Conservation (phyloP, 2,797 vertebrate genomes). For the Halcyon leucocephala region DNA sequence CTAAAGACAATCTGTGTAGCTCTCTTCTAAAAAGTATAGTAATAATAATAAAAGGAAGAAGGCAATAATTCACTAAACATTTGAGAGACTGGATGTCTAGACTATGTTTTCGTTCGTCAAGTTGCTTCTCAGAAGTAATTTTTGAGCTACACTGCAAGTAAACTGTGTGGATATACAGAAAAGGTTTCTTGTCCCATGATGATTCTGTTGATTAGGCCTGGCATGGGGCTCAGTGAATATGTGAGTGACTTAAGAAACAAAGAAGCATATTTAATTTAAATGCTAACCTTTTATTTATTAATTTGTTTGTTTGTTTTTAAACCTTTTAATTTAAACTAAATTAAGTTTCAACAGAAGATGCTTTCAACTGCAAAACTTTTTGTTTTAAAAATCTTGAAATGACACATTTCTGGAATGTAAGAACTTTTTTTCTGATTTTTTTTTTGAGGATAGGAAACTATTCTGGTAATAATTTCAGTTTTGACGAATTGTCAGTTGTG, state of each 20-base stretch:
- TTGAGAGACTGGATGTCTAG: not conserved
- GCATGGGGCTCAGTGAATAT: not conserved
- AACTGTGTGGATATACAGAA: not conserved
- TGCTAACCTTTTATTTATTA: not conserved
- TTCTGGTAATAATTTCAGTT: conserved; percentile 16
- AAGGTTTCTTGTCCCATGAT: not conserved
- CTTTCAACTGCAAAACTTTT: not conserved
- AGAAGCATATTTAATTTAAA: not conserved
- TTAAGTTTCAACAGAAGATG: not conserved
- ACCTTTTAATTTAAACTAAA: not conserved
- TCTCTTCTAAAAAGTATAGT: not conserved
- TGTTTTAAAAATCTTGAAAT: conserved; percentile 24
- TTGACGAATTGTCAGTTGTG: not conserved
- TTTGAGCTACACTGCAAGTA: not conserved
- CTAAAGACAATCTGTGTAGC: not conserved
- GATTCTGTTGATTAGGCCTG: not conserved
- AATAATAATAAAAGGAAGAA: not conserved
- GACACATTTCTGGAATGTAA: conserved; percentile 17
- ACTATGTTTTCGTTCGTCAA: not conserved
- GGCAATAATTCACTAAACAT: not conserved
- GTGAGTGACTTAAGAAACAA: conserved; percentile 13
- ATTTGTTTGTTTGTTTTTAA: not conserved
- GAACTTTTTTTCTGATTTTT: not conserved
- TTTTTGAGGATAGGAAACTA: not conserved
- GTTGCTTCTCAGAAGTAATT: not conserved